Base-by-base conservation (phyloP, 2,113 vertebrate species). In the Desmodus rotundus region DNA sequence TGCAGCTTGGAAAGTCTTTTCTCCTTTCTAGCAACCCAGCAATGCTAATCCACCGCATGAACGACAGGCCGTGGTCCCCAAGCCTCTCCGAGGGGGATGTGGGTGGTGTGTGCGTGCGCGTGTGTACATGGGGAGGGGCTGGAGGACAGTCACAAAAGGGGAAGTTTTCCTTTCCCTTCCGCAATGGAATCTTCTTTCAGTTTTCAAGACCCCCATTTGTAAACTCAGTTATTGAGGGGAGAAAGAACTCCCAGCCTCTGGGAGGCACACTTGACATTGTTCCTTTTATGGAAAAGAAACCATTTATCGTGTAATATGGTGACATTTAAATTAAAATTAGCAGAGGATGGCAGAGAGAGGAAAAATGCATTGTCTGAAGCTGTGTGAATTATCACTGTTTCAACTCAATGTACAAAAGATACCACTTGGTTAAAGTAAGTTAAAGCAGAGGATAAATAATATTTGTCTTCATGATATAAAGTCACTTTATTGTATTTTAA, bases 1-100 rank as follows among this genome's bases (percentile, higher is more conserved):
- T 97, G 97, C 73, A 0, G 97, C 98, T 98, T 96, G 98, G 98
- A 98, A 98, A 98, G 96, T 97, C 22, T 74, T 97, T 94, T 76
- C 83, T 97, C 96, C 94, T 96, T 97, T 80, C 94, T 54, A 94
- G 82, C 93, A 97, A 96, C 95, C 95, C 90, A 87, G 97, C 0
- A 4, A 97, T 80, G 89, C 93, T 98, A 97, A 97, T 95, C 78
- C 94, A 78, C 67, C 88, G 76, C 0, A 4, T 58, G 93, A 26
- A 17, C 50, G 77, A 47, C 68, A 70, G 96, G 36, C 93, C 86
- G 2, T 7, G 63, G 63, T 52, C 50, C 89, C 93, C 52, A 50
- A 28, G 54, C 89, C 61, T 65, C 56, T 20, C 12, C 4, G 58
- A 11, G 63, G 63, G 83, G 67, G 47, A 41, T 0, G 0, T 5